These are phyloP conservation scores for Calcarius lapponicus DNA, from an alignment of 2,797 vertebrate genomes.

Conservation along the genomic window DNA sequence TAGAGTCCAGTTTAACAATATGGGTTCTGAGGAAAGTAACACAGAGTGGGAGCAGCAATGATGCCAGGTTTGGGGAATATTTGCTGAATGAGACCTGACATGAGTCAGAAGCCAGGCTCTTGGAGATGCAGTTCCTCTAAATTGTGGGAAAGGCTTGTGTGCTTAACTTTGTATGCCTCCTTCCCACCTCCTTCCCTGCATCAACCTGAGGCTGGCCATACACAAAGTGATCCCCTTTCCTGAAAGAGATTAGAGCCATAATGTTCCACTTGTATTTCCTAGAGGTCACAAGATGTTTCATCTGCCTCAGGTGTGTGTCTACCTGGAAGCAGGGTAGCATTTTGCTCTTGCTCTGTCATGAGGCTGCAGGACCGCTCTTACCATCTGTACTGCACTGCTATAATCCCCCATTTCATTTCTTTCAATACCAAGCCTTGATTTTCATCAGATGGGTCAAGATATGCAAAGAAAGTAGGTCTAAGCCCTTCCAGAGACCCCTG, in stretches of 20 bases:
- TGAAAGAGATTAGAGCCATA: not conserved
- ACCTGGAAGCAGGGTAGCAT: not conserved
- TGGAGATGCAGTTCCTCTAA: not conserved
- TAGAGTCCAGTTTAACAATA: not conserved
- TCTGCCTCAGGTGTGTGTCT: not conserved
- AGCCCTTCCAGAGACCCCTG: not conserved
- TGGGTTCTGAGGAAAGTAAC: not conserved
- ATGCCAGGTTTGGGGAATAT: not conserved
- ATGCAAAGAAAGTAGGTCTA: not conserved
- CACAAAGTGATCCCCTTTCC: not conserved
- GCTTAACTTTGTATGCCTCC: accelerated
- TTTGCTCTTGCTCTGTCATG: not conserved
- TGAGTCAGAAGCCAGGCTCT: not conserved
- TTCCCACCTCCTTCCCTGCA: not conserved
- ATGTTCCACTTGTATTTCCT: not conserved
- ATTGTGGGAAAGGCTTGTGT: not conserved
- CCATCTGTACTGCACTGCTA: not conserved
- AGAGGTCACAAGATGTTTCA: not conserved
- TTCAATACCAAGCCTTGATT: not conserved
- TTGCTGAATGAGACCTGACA: accelerated
- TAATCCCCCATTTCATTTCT: not conserved
- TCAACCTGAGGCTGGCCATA: not conserved
- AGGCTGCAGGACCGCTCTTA: not conserved
- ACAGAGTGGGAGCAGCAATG: accelerated
- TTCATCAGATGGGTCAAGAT: not conserved